phyloP scores from a whole-genome alignment of 2,113 vertebrate genomes.

The Chaetodon auriga region DNA sequence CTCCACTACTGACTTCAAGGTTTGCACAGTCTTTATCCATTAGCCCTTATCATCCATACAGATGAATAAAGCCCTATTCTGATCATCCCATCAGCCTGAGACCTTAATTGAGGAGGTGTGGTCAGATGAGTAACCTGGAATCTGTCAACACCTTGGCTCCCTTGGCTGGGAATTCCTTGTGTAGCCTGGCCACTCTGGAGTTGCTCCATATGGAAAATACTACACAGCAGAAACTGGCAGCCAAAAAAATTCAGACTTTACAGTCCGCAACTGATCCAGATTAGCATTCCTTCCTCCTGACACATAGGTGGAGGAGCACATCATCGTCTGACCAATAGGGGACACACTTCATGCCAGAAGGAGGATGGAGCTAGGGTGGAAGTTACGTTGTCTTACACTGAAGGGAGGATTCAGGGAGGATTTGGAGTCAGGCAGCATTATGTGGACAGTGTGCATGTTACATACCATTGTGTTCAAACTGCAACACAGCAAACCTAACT shows the following conservation, averaged over 20 bases:
- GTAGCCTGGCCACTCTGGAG: constrained; percentile 91
- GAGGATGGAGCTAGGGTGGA: neutral
- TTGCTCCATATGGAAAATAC: constrained; percentile 94
- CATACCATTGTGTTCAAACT: neutral
- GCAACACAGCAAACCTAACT: neutral
- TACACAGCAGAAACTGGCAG: constrained; percentile 95
- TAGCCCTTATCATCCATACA: neutral
- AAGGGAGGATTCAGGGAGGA: neutral
- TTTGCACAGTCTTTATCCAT: neutral
- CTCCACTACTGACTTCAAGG: neutral
- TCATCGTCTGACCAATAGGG: constrained; percentile 89
- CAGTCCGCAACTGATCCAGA: constrained; percentile 90
- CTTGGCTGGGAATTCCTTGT: constrained; percentile 86
- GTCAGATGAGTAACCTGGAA: constrained; percentile 88
- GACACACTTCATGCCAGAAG: constrained; percentile 51
- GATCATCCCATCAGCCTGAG: constrained; percentile 49
- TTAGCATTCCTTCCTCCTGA: constrained; percentile 98
- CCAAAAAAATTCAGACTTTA: constrained; percentile 88
- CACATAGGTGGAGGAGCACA: constrained; percentile 90
- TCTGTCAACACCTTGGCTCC: constrained; percentile 92
- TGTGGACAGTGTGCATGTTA: neutral
- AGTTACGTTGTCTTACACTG: neutral
- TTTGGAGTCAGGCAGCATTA: neutral
- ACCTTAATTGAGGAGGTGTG: constrained; percentile 55
- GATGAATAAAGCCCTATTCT: constrained; percentile 15